Base-by-base conservation (phyloP, 2,797 vertebrate genomes). In the Channa striata region DNA sequence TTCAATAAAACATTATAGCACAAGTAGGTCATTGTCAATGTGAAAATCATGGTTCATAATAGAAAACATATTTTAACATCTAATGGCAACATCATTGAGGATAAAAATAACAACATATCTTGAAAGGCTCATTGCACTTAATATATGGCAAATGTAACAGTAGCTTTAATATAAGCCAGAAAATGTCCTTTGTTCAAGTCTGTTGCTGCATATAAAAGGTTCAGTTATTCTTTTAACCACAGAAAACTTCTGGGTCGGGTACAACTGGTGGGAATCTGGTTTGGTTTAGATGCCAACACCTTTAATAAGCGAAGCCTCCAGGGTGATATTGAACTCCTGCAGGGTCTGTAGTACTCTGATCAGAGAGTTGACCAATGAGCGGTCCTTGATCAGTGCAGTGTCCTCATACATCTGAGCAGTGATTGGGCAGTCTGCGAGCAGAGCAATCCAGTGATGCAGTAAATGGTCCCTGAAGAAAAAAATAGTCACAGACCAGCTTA, bases 351-450 rank as follows among this genome's bases (percentile, higher is more conserved):
- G 93, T 67, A 99, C 98, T 78, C 97, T 94, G 88, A 99, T 99
- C 85, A 99, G 92, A 84, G 97, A 98, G 91, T 99, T 99, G 74
- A 99, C 97, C 79, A 99, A 91, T 0, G 96, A 96, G 66, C 97
- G 98, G 87, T 99, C 97, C 89, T 99, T 99, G 75, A 99, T 96
- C 81, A 99, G 90, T 1, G 98, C 97, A 5, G 81, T 71, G 17
- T 99, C 98, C 83, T 99, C 98, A n/a, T 99, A 99, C 98, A 99
- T 99, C 94, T 99, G 97, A 84, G 94, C 91, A 8, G 96, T 99
- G 92, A 99, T 96, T 2, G 98, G 97, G 90, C 98, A 99, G 85
- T 99, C 97, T 8, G 97, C 96, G 11, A 99, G 95, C 85, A 99
- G 93, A 51, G 98, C 97, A 0, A 99, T 98, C 98, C 98, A 99